Evolutionary conservation across 2,888 invertebrate genomes (phyloP).

Genomic region (Sthenelais limicola): DNA sequence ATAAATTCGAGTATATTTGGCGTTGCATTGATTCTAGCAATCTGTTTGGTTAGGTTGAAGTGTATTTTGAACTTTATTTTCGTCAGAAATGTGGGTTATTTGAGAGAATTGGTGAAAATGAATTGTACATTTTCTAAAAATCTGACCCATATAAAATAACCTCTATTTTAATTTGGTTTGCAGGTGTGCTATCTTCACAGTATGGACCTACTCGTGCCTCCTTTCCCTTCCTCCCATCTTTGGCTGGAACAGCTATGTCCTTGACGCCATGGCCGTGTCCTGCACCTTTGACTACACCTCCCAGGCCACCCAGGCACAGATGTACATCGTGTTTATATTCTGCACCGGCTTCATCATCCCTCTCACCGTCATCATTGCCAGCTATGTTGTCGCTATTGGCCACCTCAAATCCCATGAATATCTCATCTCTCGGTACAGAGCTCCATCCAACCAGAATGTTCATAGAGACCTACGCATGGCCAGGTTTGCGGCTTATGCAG

Average conservation of each 20-base stretch:
- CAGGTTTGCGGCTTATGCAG: background rate
- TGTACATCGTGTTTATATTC: background rate
- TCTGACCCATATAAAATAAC: too few relatives aligned
- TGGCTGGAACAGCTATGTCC: background rate
- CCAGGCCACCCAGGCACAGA: background rate
- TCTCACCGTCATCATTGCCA: background rate
- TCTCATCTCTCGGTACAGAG: background rate
- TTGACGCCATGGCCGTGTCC: conserved; percentile 17
- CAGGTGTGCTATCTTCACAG: background rate
- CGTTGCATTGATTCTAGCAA: too few relatives aligned
- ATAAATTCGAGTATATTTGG: too few relatives aligned
- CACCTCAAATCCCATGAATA: background rate
- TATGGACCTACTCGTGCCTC: background rate
- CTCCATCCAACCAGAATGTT: background rate
- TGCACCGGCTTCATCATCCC: background rate
- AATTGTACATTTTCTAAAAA: too few relatives aligned
- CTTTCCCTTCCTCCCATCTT: background rate
- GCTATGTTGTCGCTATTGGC: background rate
- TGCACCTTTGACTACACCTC: conserved; percentile 8
- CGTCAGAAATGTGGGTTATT: too few relatives aligned
- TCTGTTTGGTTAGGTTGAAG: too few relatives aligned
- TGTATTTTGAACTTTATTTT: too few relatives aligned
- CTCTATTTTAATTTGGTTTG: too few relatives aligned
- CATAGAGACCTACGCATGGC: background rate
- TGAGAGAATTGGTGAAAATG: too few relatives aligned